Evolutionary conservation across 2,888 invertebrate genomes (phyloP).

Genomic region (Trichopria drosophilae): DNA sequence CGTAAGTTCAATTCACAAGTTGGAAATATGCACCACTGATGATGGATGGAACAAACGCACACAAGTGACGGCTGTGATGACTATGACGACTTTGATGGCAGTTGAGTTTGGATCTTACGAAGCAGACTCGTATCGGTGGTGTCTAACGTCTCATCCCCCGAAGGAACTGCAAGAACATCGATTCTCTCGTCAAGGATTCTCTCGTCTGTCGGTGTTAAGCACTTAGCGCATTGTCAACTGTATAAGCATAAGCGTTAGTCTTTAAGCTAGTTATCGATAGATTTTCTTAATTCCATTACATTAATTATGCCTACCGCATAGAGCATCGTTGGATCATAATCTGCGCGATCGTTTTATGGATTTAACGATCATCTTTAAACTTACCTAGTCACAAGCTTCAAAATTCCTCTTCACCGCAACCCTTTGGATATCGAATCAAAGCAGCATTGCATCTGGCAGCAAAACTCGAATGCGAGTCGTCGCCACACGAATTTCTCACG

Average conservation of each 20-base stretch:
- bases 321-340: constrained; percentile 54
- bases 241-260: constrained; percentile 49
- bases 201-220: background rate
- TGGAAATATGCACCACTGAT: too few relatives aligned
- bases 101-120: too few relatives aligned
- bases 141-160: too few relatives aligned
- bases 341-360: constrained; percentile 34
- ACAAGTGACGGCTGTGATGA: too few relatives aligned
- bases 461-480: background rate
- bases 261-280: constrained; percentile 55
- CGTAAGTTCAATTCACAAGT: too few relatives aligned
- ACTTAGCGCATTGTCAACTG: constrained; percentile 4
- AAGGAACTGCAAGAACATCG: too few relatives aligned
- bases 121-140: too few relatives aligned
- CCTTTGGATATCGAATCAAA: constrained; percentile 22
- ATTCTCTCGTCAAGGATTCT: too few relatives aligned
- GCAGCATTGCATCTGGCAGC: background rate
- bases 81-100: too few relatives aligned
- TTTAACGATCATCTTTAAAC: constrained; percentile 22
- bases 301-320: constrained; percentile 56
- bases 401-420: constrained; percentile 26
- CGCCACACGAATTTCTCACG: background rate
- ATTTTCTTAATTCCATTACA: constrained; percentile 53
- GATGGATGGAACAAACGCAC: too few relatives aligned
- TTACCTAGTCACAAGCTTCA: constrained; percentile 32